Evolutionary conservation across 1,140 invertebrate genomes (phyloP), one percentile per base, ranked within the genome.

Genomic region (Charaxes varanes): DNA sequence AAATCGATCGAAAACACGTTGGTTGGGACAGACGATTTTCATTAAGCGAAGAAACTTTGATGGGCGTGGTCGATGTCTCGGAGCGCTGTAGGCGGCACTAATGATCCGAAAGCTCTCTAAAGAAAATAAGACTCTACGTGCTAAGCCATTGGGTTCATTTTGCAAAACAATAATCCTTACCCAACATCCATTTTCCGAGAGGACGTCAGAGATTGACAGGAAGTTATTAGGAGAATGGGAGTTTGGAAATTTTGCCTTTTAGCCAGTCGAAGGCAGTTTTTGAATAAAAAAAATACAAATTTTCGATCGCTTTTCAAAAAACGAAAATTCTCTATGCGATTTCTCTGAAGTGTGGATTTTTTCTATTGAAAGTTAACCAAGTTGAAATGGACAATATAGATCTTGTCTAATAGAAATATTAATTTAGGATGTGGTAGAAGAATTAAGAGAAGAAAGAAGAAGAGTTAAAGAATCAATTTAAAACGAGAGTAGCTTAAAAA

Each of bases 81-180:
- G 53, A 44, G 44, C 42, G 57, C 50, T 54, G 56, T 51, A 68
- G 59, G 59, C 62, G 56, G 51, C 61, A 52, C 56, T 78, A 74
- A 74, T 74, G 74, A 79, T 59, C 49, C 52, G 35, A 48, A 30
- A 40, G 28, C 41, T 42, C 23, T 48, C 28, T 52, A 40, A 44
- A 30, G 14, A 13, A 57, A 65, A 34, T 50, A 43, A 46, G 62
- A 23, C 57, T 47, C 62, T 78, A 68, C 67, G 53, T 49, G 30
- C 32, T 28, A 26, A 23, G 7, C 0, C 4, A 15, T 51, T 59
- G 57, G 41, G 53, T 37, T 38, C 30, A 58, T 44, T 62, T 61
- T 49, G 13, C 35, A 45, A 40, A 21, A 44, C 35, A 48, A 48
- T 26, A 27, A 34, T n/a, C n/a, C 22, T 44, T 50, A 26, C 33